phyloP scores from a whole-genome alignment of 2,797 vertebrate genomes.

The Lithobates pipiens region DNA sequence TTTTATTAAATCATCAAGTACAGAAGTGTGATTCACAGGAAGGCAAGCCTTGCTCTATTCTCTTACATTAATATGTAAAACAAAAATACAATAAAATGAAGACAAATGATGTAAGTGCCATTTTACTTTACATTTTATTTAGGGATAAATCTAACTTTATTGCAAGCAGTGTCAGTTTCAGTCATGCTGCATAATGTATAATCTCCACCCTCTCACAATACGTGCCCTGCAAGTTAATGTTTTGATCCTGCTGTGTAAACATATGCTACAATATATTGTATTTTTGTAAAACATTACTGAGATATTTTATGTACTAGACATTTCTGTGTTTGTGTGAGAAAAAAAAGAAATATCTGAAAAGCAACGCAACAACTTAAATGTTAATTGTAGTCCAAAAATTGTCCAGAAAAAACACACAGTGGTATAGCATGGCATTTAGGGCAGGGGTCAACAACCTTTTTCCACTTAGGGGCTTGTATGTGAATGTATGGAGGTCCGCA shows the following conservation, averaged over 20 bases:
- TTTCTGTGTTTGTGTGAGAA: neutral
- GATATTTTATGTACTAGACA: neutral
- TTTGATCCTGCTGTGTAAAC: conserved; percentile 4
- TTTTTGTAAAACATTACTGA: conserved; percentile 4
- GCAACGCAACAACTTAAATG: neutral
- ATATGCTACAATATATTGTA: conserved; percentile 9
- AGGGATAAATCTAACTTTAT: conserved; percentile 8
- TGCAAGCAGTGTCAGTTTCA: conserved; percentile 5
- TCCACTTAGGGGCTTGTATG: no score
- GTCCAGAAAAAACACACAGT: no score
- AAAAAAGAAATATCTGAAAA: neutral
- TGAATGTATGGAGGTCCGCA: no score
- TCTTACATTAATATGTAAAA: neutral
- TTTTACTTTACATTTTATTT: conserved; percentile 17
- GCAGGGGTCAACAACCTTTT: no score
- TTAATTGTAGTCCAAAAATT: no score
- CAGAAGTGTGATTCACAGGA: neutral
- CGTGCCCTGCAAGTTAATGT: conserved; percentile 16
- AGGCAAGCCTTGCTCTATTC: neutral
- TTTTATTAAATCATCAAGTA: no score
- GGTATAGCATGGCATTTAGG: no score
- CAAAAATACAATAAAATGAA: neutral
- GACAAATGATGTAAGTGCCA: neutral
- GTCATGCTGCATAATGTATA: conserved; percentile 19
- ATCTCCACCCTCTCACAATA: conserved; percentile 14